Conservation (phyloP, 2,797 vertebrate species). For the Anguilla marmorata region DNA sequence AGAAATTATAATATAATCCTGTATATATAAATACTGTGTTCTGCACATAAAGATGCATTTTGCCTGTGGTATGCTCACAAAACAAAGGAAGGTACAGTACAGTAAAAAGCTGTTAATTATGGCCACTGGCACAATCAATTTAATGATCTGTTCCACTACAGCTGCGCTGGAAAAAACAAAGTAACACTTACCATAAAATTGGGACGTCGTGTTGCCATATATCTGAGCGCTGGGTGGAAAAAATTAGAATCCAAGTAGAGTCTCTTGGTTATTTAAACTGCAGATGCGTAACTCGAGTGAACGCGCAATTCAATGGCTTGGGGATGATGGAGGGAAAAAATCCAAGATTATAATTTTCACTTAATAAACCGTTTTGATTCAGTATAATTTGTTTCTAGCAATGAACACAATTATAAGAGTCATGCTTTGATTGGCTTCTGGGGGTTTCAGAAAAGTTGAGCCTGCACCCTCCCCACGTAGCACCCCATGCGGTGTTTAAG, state of each 20-base stretch:
- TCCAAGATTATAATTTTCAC: slow-evolving; percentile 2
- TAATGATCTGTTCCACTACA: slow-evolving; percentile 4
- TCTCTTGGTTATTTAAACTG: neutral
- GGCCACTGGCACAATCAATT: neutral
- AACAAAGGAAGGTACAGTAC: neutral
- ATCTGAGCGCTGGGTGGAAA: neutral
- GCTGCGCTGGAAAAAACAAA: neutral
- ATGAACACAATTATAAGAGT: slow-evolving; percentile 8
- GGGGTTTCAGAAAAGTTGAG: slow-evolving; percentile 9
- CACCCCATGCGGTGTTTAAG: neutral
- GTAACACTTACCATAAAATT: neutral
- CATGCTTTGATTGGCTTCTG: neutral
- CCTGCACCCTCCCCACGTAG: neutral
- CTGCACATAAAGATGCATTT: neutral
- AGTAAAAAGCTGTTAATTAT: neutral
- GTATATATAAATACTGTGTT: neutral
- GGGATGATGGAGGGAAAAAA: neutral
- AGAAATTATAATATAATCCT: neutral
- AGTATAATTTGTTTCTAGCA: neutral
- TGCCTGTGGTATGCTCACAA: neutral
- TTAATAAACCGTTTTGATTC: neutral
- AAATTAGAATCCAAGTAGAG: neutral
- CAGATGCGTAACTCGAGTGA: neutral
- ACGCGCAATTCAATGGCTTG: neutral
- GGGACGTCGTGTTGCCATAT: neutral